Evolutionary conservation across 92 coral and sea anemone species (phyloP).

Genomic region (Ricordea florida): DNA sequence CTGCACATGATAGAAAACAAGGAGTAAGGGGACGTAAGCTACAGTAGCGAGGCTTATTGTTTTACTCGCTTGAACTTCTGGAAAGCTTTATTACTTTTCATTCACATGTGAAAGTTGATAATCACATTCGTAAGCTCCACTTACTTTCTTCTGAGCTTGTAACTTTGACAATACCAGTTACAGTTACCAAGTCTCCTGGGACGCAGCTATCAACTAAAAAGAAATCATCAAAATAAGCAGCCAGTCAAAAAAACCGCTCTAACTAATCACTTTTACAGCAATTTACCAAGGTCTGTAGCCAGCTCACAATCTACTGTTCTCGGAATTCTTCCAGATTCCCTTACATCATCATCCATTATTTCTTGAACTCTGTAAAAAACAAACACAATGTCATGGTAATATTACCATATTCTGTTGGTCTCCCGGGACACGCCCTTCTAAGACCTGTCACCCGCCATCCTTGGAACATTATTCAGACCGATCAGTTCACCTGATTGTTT

Average conservation of each 20-base stretch:
- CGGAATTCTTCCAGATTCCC: slow-evolving; percentile 97
- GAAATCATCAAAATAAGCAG: too few species aligned
- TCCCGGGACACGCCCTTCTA: neutral
- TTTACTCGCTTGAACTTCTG: too few species aligned
- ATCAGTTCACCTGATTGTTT: slow-evolving; percentile 77
- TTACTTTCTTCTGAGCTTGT: slow-evolving; percentile 86
- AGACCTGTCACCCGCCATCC: too few species aligned
- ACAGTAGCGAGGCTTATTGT: neutral
- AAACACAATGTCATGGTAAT: neutral
- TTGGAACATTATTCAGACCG: too few species aligned
- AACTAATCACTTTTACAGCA: too few species aligned
- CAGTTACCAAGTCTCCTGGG: slow-evolving; percentile 95
- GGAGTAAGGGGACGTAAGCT: neutral
- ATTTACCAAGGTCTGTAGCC: slow-evolving; percentile 90
- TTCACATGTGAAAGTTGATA: neutral
- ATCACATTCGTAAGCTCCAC: too few species aligned
- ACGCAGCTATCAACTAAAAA: slow-evolving; percentile 93
- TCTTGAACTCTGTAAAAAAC: slow-evolving; percentile 76
- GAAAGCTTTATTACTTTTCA: too few species aligned
- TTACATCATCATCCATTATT: slow-evolving; percentile 92
- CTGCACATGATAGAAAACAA: slow-evolving; percentile 18
- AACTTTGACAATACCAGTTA: slow-evolving; percentile 90
- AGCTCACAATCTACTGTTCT: slow-evolving; percentile 98
- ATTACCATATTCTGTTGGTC: neutral
- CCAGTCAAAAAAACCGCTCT: too few species aligned